Evolutionary conservation across 2,113 vertebrate species (phyloP), one percentile per base, ranked within the genome.

Genomic region (Junco hyemalis): DNA sequence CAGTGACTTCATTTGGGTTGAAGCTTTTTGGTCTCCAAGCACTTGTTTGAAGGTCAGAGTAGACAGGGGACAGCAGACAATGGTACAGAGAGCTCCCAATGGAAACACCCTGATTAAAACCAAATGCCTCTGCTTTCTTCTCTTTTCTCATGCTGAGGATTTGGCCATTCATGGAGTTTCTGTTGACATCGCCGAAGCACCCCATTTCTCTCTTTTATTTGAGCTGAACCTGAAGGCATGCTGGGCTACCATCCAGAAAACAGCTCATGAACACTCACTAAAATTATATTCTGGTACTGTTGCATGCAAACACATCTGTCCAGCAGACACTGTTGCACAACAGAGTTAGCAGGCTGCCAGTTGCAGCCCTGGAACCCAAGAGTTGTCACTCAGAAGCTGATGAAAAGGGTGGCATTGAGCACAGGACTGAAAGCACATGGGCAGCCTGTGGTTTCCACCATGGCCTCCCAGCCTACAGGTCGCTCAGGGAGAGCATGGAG

Each of bases 261-360:
- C 69, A 86, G 74, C 85, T 95, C 86, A 86, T 81, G 93, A 96
- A 68, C 64, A 74, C 71, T 90, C 64, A 56, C 50, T 92, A 57
- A 86, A 82, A 90, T 71, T 78, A 74, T 21, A 36, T 45, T 79
- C 57, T 70, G 51, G 47, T 85, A 29, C 59, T 29, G 5, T 71
- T 86, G 4, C 22, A 74, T 68, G 47, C 45, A 59, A 88, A 78
- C 50, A 81, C 92, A 95, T 96, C 85, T 92, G 92, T 73, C 79
- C 93, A 85, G 74, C 95, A 95, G 95, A 95, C 54, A 40, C 50
- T 80, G 38, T 83, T 94, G 71, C 31, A 54, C 78, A 93, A 95
- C 53, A 90, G 48, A 79, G 26, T 36, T 76, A 51, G 35, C 63
- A 81, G 79, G 56, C 81, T 95, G 79, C 74, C 85, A 93, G 56